Evolutionary conservation across 2,797 vertebrate genomes (phyloP).

Genomic region (Danio jaintianensis): DNA sequence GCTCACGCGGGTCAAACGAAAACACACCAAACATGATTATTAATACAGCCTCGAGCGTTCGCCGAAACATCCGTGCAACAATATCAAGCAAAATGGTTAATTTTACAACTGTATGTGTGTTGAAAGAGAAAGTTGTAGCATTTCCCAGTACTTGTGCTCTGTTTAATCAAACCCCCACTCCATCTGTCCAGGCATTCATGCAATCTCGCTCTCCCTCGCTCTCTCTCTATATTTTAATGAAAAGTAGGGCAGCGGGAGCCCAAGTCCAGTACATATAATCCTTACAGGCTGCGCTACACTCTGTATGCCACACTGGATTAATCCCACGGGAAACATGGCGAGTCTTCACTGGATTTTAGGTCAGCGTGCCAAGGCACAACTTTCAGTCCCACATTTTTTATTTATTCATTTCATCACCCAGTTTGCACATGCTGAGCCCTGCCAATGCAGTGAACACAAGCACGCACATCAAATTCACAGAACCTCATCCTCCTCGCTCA

Average conservation of each 20-base stretch:
- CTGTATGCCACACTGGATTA: slow-evolving; percentile 73
- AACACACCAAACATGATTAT: slow-evolving; percentile 31
- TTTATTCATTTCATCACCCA: slow-evolving; percentile 37
- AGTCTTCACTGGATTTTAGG: slow-evolving; percentile 68
- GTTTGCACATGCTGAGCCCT: slow-evolving; percentile 22
- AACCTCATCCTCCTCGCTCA: background rate
- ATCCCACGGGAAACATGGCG: slow-evolving; percentile 68
- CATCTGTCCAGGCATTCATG: slow-evolving; percentile 72
- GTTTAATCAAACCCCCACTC: slow-evolving; percentile 66
- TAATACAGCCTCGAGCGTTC: background rate
- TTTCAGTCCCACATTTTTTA: slow-evolving; percentile 51
- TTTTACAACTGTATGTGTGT: slow-evolving; percentile 24
- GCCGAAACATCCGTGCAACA: slow-evolving; percentile 7
- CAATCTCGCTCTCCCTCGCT: slow-evolving; percentile 43
- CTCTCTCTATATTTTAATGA: slow-evolving; percentile 72
- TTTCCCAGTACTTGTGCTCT: slow-evolving; percentile 44
- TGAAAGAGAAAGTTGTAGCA: slow-evolving; percentile 44
- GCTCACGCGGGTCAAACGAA: slow-evolving; percentile 28
- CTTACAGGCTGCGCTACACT: slow-evolving; percentile 70
- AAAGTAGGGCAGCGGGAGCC: slow-evolving; percentile 76
- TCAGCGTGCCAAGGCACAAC: slow-evolving; percentile 62
- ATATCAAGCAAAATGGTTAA: background rate
- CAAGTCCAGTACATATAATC: slow-evolving; percentile 78
- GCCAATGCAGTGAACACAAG: background rate
- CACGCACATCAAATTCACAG: background rate